These are phyloP conservation scores for Bos indicus DNA, from an alignment of 2,113 vertebrate species.

Conservation along the genomic window DNA sequence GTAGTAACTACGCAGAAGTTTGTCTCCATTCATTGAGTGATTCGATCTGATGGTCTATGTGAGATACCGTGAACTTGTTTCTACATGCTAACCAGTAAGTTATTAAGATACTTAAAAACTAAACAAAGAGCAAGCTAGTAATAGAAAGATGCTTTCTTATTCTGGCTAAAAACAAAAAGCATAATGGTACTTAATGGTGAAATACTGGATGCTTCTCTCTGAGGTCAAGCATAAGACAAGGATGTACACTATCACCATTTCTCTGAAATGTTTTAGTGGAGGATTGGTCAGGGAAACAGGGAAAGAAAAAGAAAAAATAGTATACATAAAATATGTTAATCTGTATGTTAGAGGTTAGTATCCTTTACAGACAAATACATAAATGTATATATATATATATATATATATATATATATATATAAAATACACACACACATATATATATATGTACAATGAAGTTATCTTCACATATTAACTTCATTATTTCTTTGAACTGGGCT, in stretches of 20 bases:
- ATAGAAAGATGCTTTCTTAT: background rate
- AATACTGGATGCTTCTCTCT: background rate
- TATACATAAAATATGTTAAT: background rate
- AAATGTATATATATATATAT: background rate
- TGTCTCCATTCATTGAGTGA: background rate
- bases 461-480: background rate
- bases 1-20: background rate
- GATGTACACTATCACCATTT: background rate
- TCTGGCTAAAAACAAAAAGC: background rate
- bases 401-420: background rate
- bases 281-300: background rate
- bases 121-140: background rate
- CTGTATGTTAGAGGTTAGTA: background rate
- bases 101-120: background rate
- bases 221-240: background rate
- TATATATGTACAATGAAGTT: background rate
- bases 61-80: background rate
- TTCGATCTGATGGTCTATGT: background rate
- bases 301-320: background rate
- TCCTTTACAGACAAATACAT: background rate
- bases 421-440: background rate
- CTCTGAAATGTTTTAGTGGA: background rate
- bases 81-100: background rate
- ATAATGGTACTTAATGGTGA: background rate
- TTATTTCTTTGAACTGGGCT: background rate